Conservation (phyloP, 2,113 vertebrate species). For the Nannobrachium achirus region DNA sequence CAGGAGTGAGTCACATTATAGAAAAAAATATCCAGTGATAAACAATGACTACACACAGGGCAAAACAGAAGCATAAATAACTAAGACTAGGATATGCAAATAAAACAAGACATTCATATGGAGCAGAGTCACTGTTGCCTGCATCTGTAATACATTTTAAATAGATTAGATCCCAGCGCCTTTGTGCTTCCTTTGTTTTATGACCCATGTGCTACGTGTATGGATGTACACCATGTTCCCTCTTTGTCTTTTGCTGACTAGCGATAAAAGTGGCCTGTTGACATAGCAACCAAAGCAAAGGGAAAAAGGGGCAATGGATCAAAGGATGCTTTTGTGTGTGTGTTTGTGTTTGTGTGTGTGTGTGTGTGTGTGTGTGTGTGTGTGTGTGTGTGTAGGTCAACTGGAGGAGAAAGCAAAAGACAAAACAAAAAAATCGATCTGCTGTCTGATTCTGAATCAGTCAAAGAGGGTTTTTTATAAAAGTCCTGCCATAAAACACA, state of each 20-base stretch:
- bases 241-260: slow-evolving; percentile 55
- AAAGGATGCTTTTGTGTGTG: slow-evolving; percentile 12
- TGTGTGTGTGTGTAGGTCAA: background rate
- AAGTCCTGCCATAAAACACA: slow-evolving; percentile 58
- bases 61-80: slow-evolving; percentile 40
- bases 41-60: slow-evolving; percentile 49
- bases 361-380: too few species aligned
- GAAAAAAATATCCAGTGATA: slow-evolving; percentile 67
- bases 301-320: slow-evolving; percentile 31
- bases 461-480: slow-evolving; percentile 52
- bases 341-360: too few species aligned
- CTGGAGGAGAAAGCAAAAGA: slow-evolving; percentile 6
- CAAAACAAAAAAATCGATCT: background rate
- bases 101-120: slow-evolving; percentile 30
- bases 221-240: slow-evolving; percentile 38
- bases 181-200: slow-evolving; percentile 49
- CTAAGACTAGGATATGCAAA: slow-evolving; percentile 35
- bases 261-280: slow-evolving; percentile 36
- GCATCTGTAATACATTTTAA: slow-evolving; percentile 16
- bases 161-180: slow-evolving; percentile 32
- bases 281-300: slow-evolving; percentile 21
- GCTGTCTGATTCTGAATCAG: slow-evolving; percentile 28
- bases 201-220: slow-evolving; percentile 27
- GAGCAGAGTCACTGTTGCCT: slow-evolving; percentile 5
- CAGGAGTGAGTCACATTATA: slow-evolving; percentile 53